A percentile compares a stretch with the other conserved stretches of the same genome.
phyloP scores from a whole-genome alignment of 2,113 vertebrate genomes.

The Arenaria interpres region DNA sequence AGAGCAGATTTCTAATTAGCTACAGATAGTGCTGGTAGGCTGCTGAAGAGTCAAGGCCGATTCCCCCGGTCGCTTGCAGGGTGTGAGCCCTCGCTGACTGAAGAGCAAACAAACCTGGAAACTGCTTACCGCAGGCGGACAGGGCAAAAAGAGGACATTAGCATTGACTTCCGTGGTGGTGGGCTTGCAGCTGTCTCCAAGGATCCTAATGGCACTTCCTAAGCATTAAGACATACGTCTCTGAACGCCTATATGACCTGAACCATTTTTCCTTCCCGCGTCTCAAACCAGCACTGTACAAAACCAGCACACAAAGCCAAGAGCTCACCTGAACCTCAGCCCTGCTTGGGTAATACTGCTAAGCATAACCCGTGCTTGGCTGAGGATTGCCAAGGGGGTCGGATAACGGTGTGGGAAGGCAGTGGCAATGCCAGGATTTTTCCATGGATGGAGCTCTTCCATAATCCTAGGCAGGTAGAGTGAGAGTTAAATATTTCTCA shows the following conservation, averaged over 20 bases:
- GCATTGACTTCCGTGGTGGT: not conserved
- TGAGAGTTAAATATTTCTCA: not conserved
- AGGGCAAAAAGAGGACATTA: not conserved
- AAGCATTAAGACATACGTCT: not conserved
- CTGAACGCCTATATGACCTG: not conserved
- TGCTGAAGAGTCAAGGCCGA: not conserved
- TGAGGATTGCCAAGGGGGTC: not conserved
- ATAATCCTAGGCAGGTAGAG: not conserved
- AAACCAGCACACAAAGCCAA: not conserved
- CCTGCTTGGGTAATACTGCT: not conserved
- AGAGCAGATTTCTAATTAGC: constrained; percentile 21
- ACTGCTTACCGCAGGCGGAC: not conserved
- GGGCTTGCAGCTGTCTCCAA: not conserved
- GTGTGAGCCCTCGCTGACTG: fast-evolving
- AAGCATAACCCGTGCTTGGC: not conserved
- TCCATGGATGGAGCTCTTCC: not conserved
- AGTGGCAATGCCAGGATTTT: not conserved
- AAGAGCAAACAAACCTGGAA: not conserved
- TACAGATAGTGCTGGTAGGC: not conserved
- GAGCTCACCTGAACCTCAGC: not conserved
- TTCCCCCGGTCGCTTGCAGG: not conserved
- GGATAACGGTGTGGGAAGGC: not conserved
- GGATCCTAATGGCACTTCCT: fast-evolving
- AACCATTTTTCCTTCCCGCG: not conserved
- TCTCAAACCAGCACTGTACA: not conserved